A percentile compares a stretch with the other conserved stretches of the same genome.
Conservation (phyloP, 2,888 invertebrate species). For the Hydraecia micacea region DNA sequence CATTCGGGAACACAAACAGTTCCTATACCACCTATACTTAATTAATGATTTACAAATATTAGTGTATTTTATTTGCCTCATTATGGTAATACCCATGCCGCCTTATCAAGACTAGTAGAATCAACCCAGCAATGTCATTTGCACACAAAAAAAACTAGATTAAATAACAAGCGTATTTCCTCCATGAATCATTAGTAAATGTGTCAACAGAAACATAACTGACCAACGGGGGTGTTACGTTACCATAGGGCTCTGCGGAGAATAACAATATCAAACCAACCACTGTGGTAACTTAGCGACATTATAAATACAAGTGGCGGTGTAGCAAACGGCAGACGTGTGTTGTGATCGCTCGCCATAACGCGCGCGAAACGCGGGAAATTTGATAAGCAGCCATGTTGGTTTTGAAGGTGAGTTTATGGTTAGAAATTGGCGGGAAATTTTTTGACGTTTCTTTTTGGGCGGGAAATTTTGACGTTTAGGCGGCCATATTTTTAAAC, state of each 20-base stretch:
- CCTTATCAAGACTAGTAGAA: not conserved
- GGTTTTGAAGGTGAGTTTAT: constrained; percentile 86
- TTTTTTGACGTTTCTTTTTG: constrained; percentile 15
- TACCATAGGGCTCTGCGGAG: constrained; percentile 84
- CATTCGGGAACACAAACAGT: not conserved
- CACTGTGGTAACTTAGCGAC: constrained; percentile 85
- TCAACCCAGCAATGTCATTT: not conserved
- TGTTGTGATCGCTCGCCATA: constrained; percentile 78
- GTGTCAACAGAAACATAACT: constrained; percentile 64
- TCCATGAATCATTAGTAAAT: constrained; percentile 68
- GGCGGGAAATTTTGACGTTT: constrained; percentile 31
- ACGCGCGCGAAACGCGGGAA: constrained; percentile 82
- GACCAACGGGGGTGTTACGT: constrained; percentile 78
- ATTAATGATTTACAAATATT: not conserved
- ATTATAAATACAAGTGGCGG: constrained; percentile 88
- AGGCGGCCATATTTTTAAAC: not conserved
- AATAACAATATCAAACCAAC: constrained; percentile 83
- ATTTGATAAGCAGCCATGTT: constrained; percentile 85
- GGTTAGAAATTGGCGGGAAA: constrained; percentile 48
- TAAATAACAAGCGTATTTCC: constrained; percentile 58
- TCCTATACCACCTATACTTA: not conserved
- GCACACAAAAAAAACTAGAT: constrained; percentile 51
- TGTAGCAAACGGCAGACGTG: constrained; percentile 79
- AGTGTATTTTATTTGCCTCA: not conserved
- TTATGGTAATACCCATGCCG: not conserved